These are phyloP conservation scores for Laticauda laticaudata DNA, from an alignment of 2,113 vertebrate species.

Conservation along the genomic window DNA sequence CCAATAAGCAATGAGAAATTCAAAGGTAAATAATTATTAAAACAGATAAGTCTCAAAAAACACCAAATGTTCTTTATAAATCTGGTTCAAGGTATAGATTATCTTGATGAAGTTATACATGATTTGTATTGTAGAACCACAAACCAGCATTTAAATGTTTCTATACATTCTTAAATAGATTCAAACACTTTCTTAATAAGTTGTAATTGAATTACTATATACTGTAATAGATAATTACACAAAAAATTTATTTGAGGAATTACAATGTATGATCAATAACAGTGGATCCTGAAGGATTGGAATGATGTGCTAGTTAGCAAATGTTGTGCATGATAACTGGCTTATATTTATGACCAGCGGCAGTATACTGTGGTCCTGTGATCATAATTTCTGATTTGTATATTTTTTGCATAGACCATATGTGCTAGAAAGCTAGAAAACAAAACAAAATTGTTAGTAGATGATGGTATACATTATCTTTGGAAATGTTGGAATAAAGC, in stretches of 20 bases:
- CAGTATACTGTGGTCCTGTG: no score
- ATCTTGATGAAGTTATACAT: background rate
- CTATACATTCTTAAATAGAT: no score
- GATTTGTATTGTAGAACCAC: background rate
- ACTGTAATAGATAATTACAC: background rate
- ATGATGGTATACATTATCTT: background rate
- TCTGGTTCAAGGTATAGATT: slow-evolving; percentile 33
- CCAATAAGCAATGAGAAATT: slow-evolving; percentile 6
- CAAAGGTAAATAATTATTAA: slow-evolving; percentile 16
- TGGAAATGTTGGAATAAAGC: slow-evolving; percentile 13
- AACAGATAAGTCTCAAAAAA: background rate
- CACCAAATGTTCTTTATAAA: slow-evolving; percentile 3
- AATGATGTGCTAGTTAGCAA: background rate
- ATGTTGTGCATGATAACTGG: background rate
- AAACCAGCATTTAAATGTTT: background rate
- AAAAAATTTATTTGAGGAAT: background rate
- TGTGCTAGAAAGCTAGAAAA: background rate
- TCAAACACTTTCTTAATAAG: background rate
- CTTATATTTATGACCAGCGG: no score
- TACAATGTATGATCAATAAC: background rate
- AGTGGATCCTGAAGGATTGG: background rate
- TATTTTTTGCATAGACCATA: background rate
- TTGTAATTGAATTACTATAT: background rate
- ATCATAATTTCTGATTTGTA: background rate
- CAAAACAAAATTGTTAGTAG: background rate